Evolutionary conservation across 2,888 invertebrate species (phyloP).

Genomic region (Pyralis farinalis): DNA sequence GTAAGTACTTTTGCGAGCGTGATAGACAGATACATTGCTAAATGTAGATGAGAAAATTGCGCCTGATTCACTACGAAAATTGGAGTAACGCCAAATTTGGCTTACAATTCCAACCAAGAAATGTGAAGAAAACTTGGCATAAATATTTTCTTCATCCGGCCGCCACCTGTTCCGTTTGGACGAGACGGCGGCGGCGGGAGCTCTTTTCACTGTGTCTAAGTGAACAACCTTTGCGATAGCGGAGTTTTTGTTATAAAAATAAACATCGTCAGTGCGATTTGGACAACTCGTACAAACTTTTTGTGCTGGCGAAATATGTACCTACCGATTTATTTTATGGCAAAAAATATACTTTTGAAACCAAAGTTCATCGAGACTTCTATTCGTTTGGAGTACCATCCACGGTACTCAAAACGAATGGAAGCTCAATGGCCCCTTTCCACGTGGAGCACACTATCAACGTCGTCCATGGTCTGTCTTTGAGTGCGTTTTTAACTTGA

Average conservation of each 20-base stretch:
- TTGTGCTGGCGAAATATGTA: too few relatives aligned
- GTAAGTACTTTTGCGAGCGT: too few relatives aligned
- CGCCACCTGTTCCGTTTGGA: constrained; percentile 50
- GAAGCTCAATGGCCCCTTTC: too few relatives aligned
- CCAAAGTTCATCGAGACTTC: too few relatives aligned
- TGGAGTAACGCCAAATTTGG: constrained; percentile 64
- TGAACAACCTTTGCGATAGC: constrained; percentile 3
- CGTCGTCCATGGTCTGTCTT: too few relatives aligned
- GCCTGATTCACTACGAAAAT: constrained; percentile 58
- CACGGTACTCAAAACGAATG: too few relatives aligned
- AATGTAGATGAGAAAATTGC: constrained; percentile 59
- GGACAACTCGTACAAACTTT: background rate
- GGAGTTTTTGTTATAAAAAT: constrained; percentile 6
- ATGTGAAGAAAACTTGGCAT: constrained; percentile 65
- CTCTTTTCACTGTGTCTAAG: constrained; percentile 9
- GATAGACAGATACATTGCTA: constrained; percentile 43
- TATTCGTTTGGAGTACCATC: too few relatives aligned
- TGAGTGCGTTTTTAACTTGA: too few relatives aligned
- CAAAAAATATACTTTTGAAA: too few relatives aligned
- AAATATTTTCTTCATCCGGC: constrained; percentile 54
- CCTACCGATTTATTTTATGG: too few relatives aligned
- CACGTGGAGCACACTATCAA: too few relatives aligned
- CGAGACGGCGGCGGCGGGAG: constrained; percentile 5
- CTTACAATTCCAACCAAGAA: constrained; percentile 50
- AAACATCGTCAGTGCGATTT: constrained; percentile 11